Evolutionary conservation across 2,888 invertebrate species (phyloP), one percentile per base, ranked within the genome.

Genomic region (Mantis religiosa): DNA sequence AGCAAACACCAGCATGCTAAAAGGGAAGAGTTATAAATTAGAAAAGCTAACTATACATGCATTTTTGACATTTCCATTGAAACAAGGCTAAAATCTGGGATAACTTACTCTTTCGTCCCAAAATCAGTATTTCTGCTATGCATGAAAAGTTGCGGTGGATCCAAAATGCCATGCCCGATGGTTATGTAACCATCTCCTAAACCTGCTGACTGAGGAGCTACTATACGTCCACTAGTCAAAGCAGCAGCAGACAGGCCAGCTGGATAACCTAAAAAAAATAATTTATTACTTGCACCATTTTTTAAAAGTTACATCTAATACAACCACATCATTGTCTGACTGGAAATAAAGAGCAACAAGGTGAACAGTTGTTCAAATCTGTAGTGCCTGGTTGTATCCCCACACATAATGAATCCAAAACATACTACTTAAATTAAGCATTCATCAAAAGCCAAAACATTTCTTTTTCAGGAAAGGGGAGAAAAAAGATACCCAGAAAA

Each of bases 181-280:
- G 94, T 93, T 83, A 94, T 93, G 90, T 94, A 94, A 90, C 93
- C 93, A 90, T 95, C 94, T 86, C 93, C 93, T 71, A 94, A 91
- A 89, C 92, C 92, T 9, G 91, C 89, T 9, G 90, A 54, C 3
- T 91, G 90, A 8, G 91, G 91, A 3, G 91, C 90, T 34, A 90
- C 88, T n/a, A 91, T 90, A 25, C 87, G 82, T 3, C 87, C 87
- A 87, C 41, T 82, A 25, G 87, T 82, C 34, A 87, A 82, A 34
- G 89, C 88, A 81, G 88, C 85, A 9, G 91, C 90, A 90, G 88
- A 89, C 27, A 87, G 89, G 34, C 88, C 89, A 9, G 91, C 90
- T 90, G 88, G 89, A 54, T 87, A 90, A 34, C 89, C 90, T 90
- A 25, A 15, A 71, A 54, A 20, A 71, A 71, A 20, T 54, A 54